These are phyloP conservation scores for Notothenia rossii DNA, from an alignment of 2,113 vertebrate species.

Conservation along the genomic window DNA sequence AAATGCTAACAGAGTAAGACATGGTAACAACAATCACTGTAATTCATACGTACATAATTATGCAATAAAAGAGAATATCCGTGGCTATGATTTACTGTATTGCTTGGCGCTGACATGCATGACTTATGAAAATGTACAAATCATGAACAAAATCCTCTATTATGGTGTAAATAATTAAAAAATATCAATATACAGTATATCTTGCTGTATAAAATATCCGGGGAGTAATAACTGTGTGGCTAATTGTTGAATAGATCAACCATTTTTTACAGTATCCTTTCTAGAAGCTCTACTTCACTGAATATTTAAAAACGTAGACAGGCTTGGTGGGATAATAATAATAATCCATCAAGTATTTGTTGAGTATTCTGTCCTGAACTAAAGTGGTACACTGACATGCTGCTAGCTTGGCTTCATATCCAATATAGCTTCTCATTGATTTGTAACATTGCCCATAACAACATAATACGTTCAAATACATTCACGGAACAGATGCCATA, in stretches of 20 bases:
- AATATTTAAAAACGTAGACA: too few relatives aligned
- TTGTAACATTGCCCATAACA: neutral
- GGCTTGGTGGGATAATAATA: too few relatives aligned
- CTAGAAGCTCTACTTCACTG: neutral
- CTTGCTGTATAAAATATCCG: neutral
- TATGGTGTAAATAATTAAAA: neutral
- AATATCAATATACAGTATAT: neutral
- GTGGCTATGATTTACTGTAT: neutral
- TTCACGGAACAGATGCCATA: neutral
- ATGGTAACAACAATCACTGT: constrained; percentile 1
- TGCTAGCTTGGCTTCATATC: neutral
- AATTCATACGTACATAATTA: constrained; percentile 18
- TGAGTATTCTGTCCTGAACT: neutral
- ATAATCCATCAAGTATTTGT: neutral
- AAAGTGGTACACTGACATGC: neutral
- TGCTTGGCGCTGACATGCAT: neutral
- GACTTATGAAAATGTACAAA: neutral
- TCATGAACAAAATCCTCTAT: neutral
- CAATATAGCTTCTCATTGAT: neutral
- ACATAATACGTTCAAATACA: neutral
- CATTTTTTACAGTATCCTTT: neutral
- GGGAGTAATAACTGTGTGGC: neutral
- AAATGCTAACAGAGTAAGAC: constrained; percentile 6
- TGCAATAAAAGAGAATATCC: constrained; percentile 38
- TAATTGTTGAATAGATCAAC: neutral